Evolutionary conservation across 2,113 vertebrate species (phyloP).

Genomic region (Alligator sinensis): DNA sequence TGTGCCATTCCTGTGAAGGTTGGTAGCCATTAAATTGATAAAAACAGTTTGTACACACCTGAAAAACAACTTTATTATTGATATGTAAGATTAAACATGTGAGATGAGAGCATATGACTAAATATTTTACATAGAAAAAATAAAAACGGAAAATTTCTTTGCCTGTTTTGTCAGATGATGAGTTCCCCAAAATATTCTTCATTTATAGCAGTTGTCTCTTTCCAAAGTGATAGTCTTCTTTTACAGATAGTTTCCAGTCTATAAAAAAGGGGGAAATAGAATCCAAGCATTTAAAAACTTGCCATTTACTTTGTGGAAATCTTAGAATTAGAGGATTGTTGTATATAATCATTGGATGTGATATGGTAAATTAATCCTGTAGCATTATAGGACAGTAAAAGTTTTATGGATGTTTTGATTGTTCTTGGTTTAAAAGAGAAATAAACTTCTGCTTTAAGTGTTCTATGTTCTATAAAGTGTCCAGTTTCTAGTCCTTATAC

Average conservation of each 20-base stretch:
- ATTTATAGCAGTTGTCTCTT: background rate
- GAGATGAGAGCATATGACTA: background rate
- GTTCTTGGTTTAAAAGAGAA: background rate
- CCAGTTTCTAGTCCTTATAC: slow-evolving; percentile 6
- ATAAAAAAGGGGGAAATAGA: slow-evolving; percentile 19
- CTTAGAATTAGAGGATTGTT: slow-evolving; percentile 51
- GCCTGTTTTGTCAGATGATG: background rate
- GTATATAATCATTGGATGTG: slow-evolving; percentile 42
- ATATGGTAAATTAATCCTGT: background rate
- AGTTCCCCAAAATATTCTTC: background rate
- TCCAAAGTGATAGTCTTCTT: slow-evolving; percentile 16
- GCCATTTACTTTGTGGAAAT: slow-evolving; percentile 10
- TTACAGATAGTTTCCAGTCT: background rate
- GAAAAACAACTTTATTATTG: background rate
- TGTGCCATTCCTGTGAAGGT: background rate
- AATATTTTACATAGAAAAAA: background rate
- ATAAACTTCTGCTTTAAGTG: background rate
- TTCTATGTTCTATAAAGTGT: slow-evolving; percentile 34
- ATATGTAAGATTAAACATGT: background rate
- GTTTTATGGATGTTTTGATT: slow-evolving; percentile 12
- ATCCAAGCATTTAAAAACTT: slow-evolving; percentile 6
- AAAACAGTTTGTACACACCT: background rate
- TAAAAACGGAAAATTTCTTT: background rate
- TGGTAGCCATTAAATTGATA: background rate
- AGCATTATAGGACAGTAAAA: background rate